phyloP scores from a whole-genome alignment of 1,140 invertebrate species.

The Drosophila neocordata region DNA sequence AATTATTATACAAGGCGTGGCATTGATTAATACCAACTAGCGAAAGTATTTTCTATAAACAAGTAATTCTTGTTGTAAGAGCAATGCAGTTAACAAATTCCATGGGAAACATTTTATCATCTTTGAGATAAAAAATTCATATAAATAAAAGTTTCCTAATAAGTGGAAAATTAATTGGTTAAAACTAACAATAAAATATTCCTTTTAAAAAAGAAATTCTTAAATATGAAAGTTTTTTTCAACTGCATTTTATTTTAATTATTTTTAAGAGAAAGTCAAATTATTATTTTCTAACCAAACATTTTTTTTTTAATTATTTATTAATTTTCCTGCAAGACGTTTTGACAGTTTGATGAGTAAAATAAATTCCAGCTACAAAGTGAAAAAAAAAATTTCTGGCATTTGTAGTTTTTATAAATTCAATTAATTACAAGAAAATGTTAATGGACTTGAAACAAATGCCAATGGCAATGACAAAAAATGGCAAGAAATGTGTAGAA shows the following conservation, averaged over 20 bases:
- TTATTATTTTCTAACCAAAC: conserved; percentile 40
- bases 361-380: too few species aligned
- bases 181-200: too few species aligned
- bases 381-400: conserved; percentile 27
- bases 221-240: neutral
- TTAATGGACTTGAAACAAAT: conserved; percentile 31
- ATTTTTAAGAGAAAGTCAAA: neutral
- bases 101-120: too few species aligned
- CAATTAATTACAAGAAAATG: conserved; percentile 46
- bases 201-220: too few species aligned
- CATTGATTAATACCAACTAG: conserved; percentile 60
- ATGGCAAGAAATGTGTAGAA: conserved; percentile 19
- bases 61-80: conserved; percentile 16
- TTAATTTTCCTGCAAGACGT: conserved; percentile 34
- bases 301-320: conserved; percentile 62
- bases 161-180: too few species aligned
- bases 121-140: too few species aligned
- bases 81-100: conserved; percentile 20
- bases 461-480: neutral
- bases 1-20: conserved; percentile 44
- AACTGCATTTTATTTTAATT: neutral
- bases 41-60: conserved; percentile 66
- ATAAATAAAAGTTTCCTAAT: too few species aligned
- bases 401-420: conserved; percentile 37
- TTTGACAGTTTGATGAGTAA: conserved; percentile 15